Evolutionary conservation across 2,888 invertebrate genomes (phyloP).

Genomic region (Erebia ligea): DNA sequence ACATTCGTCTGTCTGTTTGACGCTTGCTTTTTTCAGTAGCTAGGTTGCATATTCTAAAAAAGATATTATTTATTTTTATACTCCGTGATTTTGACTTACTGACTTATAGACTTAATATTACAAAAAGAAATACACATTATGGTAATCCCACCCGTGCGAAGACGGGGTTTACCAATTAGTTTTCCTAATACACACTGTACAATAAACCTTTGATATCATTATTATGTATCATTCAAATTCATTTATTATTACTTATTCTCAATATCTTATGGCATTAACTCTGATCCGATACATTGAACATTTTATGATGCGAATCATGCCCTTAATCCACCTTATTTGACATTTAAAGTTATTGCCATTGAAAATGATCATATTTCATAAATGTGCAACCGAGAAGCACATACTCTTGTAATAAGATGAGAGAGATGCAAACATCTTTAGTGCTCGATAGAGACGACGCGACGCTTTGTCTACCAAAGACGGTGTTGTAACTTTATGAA

Average conservation of each 20-base stretch:
- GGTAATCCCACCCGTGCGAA: too few species aligned
- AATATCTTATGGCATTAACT: constrained; percentile 28
- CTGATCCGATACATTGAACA: constrained; percentile 33
- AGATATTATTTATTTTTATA: too few species aligned
- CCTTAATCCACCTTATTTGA: constrained; percentile 55
- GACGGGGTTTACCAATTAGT: too few species aligned
- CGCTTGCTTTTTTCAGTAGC: too few species aligned
- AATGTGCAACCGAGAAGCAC: constrained; percentile 4
- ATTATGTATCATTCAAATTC: constrained; percentile 27
- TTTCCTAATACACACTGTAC: too few species aligned
- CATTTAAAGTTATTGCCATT: constrained; percentile 52
- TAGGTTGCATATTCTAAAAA: too few species aligned
- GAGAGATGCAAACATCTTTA: constrained; percentile 12
- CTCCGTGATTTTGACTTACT: too few species aligned
- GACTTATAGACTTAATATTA: too few species aligned
- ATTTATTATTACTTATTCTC: constrained; percentile 23
- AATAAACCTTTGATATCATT: constrained; percentile 30
- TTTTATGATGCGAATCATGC: constrained; percentile 43
- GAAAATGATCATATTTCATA: constrained; percentile 24
- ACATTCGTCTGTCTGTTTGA: too few species aligned
- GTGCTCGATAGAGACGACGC: constrained; percentile 17
- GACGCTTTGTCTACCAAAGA: constrained; percentile 45
- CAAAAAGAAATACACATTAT: too few species aligned
- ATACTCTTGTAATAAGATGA: constrained; percentile 9
- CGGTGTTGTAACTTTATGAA: constrained; percentile 6